Percentiles rank a stretch among this genome's conserved stretches.
phyloP scores from a whole-genome alignment of 1,140 invertebrate genomes.

The Muscidifurax raptorellus region DNA sequence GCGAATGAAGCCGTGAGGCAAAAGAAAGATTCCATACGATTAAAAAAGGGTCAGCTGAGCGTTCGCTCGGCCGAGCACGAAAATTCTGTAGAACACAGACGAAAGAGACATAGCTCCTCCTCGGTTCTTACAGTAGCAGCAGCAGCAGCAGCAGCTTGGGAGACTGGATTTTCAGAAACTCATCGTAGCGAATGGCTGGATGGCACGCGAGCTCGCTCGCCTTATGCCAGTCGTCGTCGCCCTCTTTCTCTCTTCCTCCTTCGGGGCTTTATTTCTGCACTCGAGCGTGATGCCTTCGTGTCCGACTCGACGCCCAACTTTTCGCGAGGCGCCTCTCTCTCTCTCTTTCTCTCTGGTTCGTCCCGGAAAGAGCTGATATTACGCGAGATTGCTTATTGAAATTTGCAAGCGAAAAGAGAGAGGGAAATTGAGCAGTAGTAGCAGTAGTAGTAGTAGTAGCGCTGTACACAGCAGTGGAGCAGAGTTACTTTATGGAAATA shows the following conservation, averaged over 20 bases:
- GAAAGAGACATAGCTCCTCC: conserved; percentile 19
- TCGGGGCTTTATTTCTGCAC: background rate
- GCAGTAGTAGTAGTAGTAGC: background rate
- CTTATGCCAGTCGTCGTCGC: conserved; percentile 57
- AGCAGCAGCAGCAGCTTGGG: conserved; percentile 4
- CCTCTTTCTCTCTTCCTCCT: conserved; percentile 13
- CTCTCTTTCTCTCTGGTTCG: background rate
- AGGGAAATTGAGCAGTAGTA: conserved; percentile 33
- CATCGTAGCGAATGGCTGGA: conserved; percentile 56
- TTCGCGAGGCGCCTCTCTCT: conserved; percentile 3
- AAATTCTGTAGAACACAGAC: conserved; percentile 40
- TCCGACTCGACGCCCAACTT: conserved; percentile 32
- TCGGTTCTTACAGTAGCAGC: conserved; percentile 1
- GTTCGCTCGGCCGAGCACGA: conserved; percentile 12
- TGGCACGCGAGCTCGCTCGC: conserved; percentile 59
- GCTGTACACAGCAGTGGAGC: background rate
- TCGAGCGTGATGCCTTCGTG: conserved; percentile 45
- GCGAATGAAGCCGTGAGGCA: background rate
- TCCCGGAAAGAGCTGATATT: conserved; percentile 54
- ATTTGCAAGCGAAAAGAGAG: conserved; percentile 35
- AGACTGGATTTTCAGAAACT: conserved; percentile 58
- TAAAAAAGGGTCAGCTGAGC: background rate
- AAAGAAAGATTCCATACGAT: background rate
- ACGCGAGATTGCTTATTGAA: conserved; percentile 59
- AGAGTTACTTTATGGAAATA: conserved; percentile 41